Conservation (phyloP, 1,140 invertebrate species). For the Bombyx mandarina region DNA sequence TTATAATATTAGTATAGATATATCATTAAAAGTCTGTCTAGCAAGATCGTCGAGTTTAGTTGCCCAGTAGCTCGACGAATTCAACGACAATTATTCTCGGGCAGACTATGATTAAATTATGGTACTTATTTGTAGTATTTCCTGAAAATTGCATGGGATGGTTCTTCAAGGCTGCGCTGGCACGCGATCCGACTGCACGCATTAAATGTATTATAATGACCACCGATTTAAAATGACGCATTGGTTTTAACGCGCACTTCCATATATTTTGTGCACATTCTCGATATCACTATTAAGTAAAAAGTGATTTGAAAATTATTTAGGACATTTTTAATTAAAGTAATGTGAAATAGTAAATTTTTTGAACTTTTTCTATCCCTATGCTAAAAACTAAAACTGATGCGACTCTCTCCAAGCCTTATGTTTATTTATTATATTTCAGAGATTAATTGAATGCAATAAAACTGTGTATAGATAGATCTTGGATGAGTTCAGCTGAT, state of each 20-base stretch:
- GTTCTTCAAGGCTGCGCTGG: constrained; percentile 57
- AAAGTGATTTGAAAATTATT: no score
- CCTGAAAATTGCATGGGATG: constrained; percentile 70
- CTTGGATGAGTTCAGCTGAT: no score
- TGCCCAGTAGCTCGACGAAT: constrained; percentile 50
- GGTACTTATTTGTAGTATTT: constrained; percentile 64
- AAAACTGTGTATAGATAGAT: no score
- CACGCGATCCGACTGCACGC: constrained; percentile 62
- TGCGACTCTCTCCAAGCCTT: no score
- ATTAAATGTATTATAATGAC: constrained; percentile 50
- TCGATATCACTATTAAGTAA: constrained; percentile 5
- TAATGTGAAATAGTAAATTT: no score
- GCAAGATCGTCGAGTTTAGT: background rate
- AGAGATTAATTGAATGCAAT: no score
- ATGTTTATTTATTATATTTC: no score
- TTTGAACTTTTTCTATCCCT: no score
- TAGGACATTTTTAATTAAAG: no score
- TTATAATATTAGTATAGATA: no score
- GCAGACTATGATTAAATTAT: constrained; percentile 69
- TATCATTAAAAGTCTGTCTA: constrained; percentile 19
- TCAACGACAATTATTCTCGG: constrained; percentile 62
- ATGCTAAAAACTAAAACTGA: no score
- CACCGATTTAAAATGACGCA: constrained; percentile 57
- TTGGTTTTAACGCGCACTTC: constrained; percentile 59
- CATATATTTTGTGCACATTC: constrained; percentile 42